phyloP scores from a whole-genome alignment of 2,888 invertebrate genomes.

The Hydrotaea cyrtoneurina region DNA sequence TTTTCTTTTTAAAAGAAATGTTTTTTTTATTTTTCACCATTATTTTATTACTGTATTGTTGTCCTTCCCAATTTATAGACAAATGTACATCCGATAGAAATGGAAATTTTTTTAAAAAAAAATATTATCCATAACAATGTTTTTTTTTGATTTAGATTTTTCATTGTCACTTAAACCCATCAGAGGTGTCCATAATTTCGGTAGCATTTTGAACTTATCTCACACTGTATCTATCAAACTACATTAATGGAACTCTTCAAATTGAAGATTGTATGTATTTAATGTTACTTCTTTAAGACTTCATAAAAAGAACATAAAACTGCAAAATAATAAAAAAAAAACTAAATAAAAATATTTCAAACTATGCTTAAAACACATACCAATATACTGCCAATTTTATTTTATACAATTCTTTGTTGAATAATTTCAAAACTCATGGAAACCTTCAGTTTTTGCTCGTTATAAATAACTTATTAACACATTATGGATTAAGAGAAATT shows the following conservation, averaged over 20 bases:
- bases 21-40: too few relatives aligned
- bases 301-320: not conserved
- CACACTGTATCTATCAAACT: not conserved
- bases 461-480: too few relatives aligned
- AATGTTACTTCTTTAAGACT: not conserved
- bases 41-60: too few relatives aligned
- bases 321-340: not conserved
- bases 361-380: constrained; percentile 47
- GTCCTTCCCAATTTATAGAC: too few relatives aligned
- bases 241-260: constrained; percentile 52
- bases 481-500: too few relatives aligned
- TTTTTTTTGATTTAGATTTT: too few relatives aligned
- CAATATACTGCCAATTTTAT: constrained; percentile 55
- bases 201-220: not conserved
- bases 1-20: too few relatives aligned
- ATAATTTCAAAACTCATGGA: not conserved
- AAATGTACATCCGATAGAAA: too few relatives aligned
- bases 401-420: constrained; percentile 11
- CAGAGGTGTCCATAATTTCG: too few relatives aligned
- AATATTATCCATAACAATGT: too few relatives aligned
- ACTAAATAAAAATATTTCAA: constrained; percentile 18
- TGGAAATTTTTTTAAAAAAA: too few relatives aligned
- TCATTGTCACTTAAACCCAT: too few relatives aligned
- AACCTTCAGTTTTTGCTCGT: not conserved
- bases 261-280: constrained; percentile 62